A percentile compares a stretch with the other conserved stretches of the same genome.
Conservation (phyloP, 2,797 vertebrate genomes). For the Adelosebastes latens region DNA sequence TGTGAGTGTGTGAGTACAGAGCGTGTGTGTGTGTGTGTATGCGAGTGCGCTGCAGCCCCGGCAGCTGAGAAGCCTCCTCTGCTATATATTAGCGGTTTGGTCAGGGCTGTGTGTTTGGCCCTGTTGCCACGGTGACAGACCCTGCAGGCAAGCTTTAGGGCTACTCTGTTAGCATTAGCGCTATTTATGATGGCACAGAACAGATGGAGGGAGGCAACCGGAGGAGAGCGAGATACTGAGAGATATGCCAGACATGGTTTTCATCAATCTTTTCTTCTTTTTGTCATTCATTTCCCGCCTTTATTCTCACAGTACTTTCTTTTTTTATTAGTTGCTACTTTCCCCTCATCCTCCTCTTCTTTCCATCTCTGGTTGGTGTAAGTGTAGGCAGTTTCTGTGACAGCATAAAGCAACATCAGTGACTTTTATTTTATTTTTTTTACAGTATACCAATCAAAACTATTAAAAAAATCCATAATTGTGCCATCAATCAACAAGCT, state of each 20-base stretch:
- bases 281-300: background rate
- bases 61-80: constrained; percentile 62
- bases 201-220: constrained; percentile 24
- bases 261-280: constrained; percentile 22
- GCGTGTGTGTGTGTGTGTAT: background rate
- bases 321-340: background rate
- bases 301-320: background rate
- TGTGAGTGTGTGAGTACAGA: background rate
- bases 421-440: background rate
- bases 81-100: constrained; percentile 75
- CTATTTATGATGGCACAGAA: constrained; percentile 68
- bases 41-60: background rate
- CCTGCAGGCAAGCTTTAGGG: constrained; percentile 55
- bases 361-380: background rate
- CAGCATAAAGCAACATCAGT: background rate
- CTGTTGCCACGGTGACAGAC: constrained; percentile 66
- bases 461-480: constrained; percentile 8
- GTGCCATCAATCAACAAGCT: constrained; percentile 15
- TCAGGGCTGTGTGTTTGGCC: constrained; percentile 68
- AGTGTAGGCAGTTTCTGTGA: background rate
- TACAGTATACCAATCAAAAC: background rate
- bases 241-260: constrained; percentile 33
- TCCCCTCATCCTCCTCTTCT: background rate
- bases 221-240: constrained; percentile 30
- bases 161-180: constrained; percentile 67